Conservation (phyloP, 2,797 vertebrate species). For the Pyrocephalus nanus region DNA sequence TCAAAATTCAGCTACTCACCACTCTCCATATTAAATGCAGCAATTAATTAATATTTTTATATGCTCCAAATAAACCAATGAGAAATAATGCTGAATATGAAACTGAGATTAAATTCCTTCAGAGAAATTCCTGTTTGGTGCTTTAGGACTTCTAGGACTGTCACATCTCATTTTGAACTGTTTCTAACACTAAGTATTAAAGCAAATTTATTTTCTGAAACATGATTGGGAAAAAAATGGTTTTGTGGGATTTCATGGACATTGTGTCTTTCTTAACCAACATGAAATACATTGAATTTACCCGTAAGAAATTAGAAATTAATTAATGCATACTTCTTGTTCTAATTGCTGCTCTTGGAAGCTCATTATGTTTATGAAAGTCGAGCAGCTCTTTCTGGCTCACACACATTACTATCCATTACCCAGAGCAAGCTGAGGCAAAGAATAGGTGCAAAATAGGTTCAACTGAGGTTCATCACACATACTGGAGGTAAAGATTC, state of each 20-base stretch:
- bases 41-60: neutral
- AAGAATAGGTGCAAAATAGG: neutral
- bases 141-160: slow-evolving; percentile 7
- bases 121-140: neutral
- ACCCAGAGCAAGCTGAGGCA: neutral
- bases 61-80: neutral
- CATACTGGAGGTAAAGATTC: neutral
- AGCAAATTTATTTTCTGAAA: slow-evolving; percentile 21
- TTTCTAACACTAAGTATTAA: neutral
- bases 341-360: slow-evolving; percentile 14
- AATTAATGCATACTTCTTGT: neutral
- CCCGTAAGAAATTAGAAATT: neutral
- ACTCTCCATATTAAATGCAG: neutral
- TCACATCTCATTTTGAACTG: neutral
- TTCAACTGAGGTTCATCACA: neutral
- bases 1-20: neutral
- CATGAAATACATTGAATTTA: neutral
- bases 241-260: neutral
- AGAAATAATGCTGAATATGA: slow-evolving; percentile 12
- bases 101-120: neutral
- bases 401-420: neutral
- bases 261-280: neutral
- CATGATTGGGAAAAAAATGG: neutral
- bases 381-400: neutral
- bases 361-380: neutral